Evolutionary conservation across 2,113 vertebrate species (phyloP), one percentile per base, ranked within the genome.

Genomic region (Pholis gunnellus): DNA sequence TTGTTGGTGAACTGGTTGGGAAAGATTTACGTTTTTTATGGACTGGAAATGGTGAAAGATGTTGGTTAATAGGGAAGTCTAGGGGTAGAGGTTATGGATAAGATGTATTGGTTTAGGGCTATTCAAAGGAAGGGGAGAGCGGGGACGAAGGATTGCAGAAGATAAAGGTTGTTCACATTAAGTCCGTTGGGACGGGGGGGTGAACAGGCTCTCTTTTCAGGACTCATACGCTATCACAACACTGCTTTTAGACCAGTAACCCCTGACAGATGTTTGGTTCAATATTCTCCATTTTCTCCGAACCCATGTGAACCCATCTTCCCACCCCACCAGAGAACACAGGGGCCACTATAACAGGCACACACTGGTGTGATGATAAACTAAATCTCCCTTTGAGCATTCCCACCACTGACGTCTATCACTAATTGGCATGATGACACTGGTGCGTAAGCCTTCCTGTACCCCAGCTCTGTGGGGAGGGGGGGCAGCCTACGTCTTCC

Each of bases 301-400:
- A 70, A 66, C 68, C 81, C 76, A 42, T 60, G 69, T 46, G 80
- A 83, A 73, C 82, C 71, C 74, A 38, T 20, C 65, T 50, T 82
- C 81, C 85, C 83, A 17, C 75, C 87, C 60, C 50, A 38, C 81
- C 59, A 36, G 83, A 82, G 95, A 96, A 96, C 81, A 78, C 87
- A 72, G 84, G 89, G 96, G 96, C 95, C 96, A 96, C 96, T 96
- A 93, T 94, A 97, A 97, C 97, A 99, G 98, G 98, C 97, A 97
- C 98, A 98, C 97, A 97, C 97, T 97, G 98, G 98, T 97, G 97
- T 97, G 97, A 97, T 97, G 91, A 93, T 89, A 87, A 84, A 85
- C 71, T 82, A 76, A 89, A 90, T 88, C 87, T 93, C 86, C 90
- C 91, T 80, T 79, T 78, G 75, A 89, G 81, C 73, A 79, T 90